Evolutionary conservation across 2,888 invertebrate genomes (phyloP), one percentile per base, ranked within the genome.

Genomic region (Griposia aprilina): DNA sequence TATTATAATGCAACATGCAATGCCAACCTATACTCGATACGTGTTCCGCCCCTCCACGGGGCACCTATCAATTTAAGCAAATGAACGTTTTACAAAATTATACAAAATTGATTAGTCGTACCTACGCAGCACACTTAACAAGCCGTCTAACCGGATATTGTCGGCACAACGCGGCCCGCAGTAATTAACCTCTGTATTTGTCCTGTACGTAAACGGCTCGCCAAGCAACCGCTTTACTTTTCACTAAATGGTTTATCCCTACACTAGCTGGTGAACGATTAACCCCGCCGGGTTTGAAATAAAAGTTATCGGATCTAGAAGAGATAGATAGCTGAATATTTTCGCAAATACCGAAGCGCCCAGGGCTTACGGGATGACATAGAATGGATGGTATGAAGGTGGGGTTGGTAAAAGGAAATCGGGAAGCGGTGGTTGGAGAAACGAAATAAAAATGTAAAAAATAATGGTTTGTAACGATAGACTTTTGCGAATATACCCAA

Each of bases 171-270:
- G 57, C 72, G 70, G 48, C 45, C 63, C 70, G 69, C 70, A 60
- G 81, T 88, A 85, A 86, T 87, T 87, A 88, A 81, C 86, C 81
- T 76, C 76, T 50, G 71, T 85, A 85, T 89, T 89, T 85, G 83
- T 81, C 78, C 85, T 83, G 71, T 75, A 70, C 84, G 78, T 67
- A 74, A 71, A 68, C 81, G 71, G 74, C 73, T 78, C 78, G 36
- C 23, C 50, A 65, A 68, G 74, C 59, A 59, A 70, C 57, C 73
- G 55, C 72, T 69, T 87, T 76, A 81, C 79, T 85, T 88, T 81
- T 74, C 73, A 79, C 75, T 76, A 84, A 82, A 74, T 36, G 79
- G 85, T 77, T 87, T 82, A 84, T 84, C 70, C 69, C 55, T 68
- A 68, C 81, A 71, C 74, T 70, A 80, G 72, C 83, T n/a, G 50